Evolutionary conservation across 2,888 invertebrate genomes (phyloP), one percentile per base, ranked within the genome.

Genomic region (Bombyx huttoni): DNA sequence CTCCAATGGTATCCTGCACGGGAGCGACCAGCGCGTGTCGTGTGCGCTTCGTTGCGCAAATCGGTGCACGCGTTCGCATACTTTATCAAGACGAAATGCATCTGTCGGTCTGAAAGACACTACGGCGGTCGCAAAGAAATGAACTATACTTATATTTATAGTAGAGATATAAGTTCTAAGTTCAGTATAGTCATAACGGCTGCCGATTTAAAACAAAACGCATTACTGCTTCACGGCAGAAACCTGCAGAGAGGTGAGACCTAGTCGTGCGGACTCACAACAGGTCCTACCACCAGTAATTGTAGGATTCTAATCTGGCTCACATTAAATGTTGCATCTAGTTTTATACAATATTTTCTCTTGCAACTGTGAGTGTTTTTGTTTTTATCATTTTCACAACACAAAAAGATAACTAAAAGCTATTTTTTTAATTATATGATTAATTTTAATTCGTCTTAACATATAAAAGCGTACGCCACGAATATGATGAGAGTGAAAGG

Each of bases 401-500:
- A 1, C 12, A 40, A 40, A 10, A 40, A 40, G 3, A 40, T 10
- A 40, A 40, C 9, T 1, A 40, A 40, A 10, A 40, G 24, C 24
- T 24, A 1, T 3, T 7, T 40, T 40, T 40, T 40, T 3, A 10
- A 7, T 10, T 40, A 12, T 40, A 8, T 12, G 40, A 40, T 10
- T 13, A 48, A 14, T 33, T 46, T 46, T 51, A 49, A 55, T 46
- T 46, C n/a, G 13, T 33, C 14, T 34, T 40, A 40, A 40, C 12
- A 12, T 40, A 47, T 52, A 51, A 2, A 24, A 24, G 24, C 24
- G 24, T 62, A 69, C 63, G 58, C 63, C 72, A 66, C 62, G 62
- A 60, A 73, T 75, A 73, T 73, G 78, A 81, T 81, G 82, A 86
- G 83, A 88, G 87, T 85, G 87, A 88, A 87, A 87, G 87, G 78